phyloP scores from a whole-genome alignment of 1,140 invertebrate genomes.

The Drosophila sproati region DNA sequence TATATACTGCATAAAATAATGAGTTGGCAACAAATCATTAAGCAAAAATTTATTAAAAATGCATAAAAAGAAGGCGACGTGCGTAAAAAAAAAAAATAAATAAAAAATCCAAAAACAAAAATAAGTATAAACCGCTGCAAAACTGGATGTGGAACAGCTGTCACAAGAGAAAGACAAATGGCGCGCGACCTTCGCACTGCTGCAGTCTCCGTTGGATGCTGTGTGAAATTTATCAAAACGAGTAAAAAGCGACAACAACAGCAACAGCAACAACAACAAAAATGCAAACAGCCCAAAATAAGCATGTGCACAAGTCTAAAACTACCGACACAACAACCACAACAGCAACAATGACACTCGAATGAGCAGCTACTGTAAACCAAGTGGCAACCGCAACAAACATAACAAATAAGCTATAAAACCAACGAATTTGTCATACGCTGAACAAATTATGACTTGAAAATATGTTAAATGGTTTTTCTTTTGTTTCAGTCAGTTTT shows the following conservation, averaged over 20 bases:
- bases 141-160: constrained; percentile 69
- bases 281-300: constrained; percentile 42
- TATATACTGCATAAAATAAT: constrained; percentile 61
- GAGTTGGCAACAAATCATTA: constrained; percentile 60
- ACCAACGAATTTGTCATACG: constrained; percentile 41
- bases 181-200: constrained; percentile 81
- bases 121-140: constrained; percentile 26
- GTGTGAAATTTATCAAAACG: constrained; percentile 50
- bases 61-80: constrained; percentile 50
- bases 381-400: constrained; percentile 36
- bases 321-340: constrained; percentile 2
- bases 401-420: constrained; percentile 6
- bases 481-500: no score
- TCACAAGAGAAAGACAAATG: constrained; percentile 70
- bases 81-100: constrained; percentile 4
- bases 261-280: constrained; percentile 17
- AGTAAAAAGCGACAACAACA: constrained; percentile 29
- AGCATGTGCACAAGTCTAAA: constrained; percentile 46
- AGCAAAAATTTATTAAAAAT: constrained; percentile 78
- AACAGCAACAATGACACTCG: constrained; percentile 34
- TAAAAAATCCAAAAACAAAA: constrained; percentile 8
- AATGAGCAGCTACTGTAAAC: constrained; percentile 53
- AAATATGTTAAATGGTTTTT: no score
- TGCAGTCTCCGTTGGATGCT: constrained; percentile 38
- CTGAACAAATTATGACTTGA: constrained; percentile 4